Conservation (phyloP, 2,797 vertebrate species). For the Botia almorhae region DNA sequence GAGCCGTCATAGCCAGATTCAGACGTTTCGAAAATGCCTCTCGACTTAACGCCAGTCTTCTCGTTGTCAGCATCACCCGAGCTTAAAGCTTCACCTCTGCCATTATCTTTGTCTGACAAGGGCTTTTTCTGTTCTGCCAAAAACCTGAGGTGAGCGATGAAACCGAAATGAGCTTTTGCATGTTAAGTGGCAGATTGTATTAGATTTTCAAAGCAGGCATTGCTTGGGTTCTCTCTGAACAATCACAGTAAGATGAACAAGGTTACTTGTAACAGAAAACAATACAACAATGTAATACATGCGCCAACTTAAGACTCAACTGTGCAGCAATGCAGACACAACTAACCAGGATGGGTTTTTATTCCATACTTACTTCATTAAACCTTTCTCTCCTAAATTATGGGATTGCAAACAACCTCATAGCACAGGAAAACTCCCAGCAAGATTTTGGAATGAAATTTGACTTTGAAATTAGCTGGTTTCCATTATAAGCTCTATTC, state of each 20-base stretch:
- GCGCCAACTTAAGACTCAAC: constrained; percentile 56
- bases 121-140: constrained; percentile 86
- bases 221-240: not conserved
- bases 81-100: constrained; percentile 84
- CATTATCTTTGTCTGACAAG: constrained; percentile 80
- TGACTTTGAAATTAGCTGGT: constrained; percentile 70
- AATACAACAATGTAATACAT: constrained; percentile 45
- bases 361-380: constrained; percentile 73
- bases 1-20: constrained; percentile 68
- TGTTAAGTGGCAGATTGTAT: not conserved
- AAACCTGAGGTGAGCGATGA: constrained; percentile 79
- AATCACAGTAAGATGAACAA: constrained; percentile 10
- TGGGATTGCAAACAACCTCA: constrained; percentile 73
- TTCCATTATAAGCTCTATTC: constrained; percentile 76
- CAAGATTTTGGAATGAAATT: constrained; percentile 70
- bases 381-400: constrained; percentile 71
- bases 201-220: not conserved
- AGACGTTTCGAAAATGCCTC: constrained; percentile 76
- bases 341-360: constrained; percentile 67
- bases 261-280: constrained; percentile 17
- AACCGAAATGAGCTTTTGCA: not conserved
- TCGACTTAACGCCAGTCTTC: constrained; percentile 85
- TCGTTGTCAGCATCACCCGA: constrained; percentile 80
- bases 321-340: constrained; percentile 63
- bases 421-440: constrained; percentile 68